phyloP scores from a whole-genome alignment of 2,113 vertebrate genomes.

The Diadophis punctatus region DNA sequence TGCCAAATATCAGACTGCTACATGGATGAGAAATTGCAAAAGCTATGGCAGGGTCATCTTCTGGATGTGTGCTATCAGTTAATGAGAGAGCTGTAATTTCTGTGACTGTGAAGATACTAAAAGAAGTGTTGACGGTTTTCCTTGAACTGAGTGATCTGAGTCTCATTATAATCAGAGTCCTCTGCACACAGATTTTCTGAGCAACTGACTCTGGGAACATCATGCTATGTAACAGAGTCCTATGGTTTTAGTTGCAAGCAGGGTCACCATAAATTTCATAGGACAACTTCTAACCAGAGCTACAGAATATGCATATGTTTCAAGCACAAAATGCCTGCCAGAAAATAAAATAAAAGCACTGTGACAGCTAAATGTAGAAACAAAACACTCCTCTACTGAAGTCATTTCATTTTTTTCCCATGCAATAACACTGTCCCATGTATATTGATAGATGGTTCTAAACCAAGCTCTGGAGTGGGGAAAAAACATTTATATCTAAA shows the following conservation, averaged over 20 bases:
- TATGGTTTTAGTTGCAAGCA: background rate
- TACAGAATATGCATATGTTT: background rate
- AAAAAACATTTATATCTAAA: slow-evolving; percentile 9
- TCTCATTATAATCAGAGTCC: background rate
- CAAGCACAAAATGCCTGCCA: background rate
- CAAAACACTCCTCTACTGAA: background rate
- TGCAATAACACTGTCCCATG: background rate
- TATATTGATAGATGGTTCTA: background rate
- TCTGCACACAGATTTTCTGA: background rate
- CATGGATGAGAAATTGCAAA: background rate
- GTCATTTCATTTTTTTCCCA: background rate
- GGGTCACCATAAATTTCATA: background rate
- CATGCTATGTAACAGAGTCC: background rate
- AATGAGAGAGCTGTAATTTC: background rate
- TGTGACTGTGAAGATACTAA: background rate
- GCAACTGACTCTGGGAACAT: background rate
- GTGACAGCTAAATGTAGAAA: background rate
- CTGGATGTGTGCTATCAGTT: background rate
- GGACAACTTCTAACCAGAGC: background rate
- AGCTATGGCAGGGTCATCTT: background rate
- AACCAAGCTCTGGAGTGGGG: background rate
- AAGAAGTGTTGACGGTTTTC: background rate
- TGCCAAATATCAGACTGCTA: background rate
- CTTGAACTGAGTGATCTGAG: background rate
- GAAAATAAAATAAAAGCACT: background rate